Percentiles rank a stretch among this genome's conserved stretches.
phyloP scores from a whole-genome alignment of 2,113 vertebrate species.

The Rallus limicola region DNA sequence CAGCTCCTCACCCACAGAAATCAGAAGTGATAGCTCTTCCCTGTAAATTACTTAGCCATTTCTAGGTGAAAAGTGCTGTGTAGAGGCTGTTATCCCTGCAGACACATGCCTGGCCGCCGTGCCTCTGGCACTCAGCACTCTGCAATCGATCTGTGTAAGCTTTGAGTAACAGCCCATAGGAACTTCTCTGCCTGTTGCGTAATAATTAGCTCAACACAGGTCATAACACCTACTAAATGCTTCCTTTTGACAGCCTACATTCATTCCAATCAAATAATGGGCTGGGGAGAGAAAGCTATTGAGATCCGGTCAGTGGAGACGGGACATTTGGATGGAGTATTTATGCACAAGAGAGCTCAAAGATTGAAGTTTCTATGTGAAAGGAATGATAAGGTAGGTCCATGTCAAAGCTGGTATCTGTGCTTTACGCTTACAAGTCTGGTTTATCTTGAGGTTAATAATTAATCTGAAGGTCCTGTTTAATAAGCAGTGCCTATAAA shows the following conservation, averaged over 20 bases:
- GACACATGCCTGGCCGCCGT: fast-evolving
- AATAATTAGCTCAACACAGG: slow-evolving; percentile 41
- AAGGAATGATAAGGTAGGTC: slow-evolving; percentile 97
- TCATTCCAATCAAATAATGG: slow-evolving; percentile 99
- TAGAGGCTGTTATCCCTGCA: not conserved
- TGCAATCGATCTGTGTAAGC: slow-evolving; percentile 44
- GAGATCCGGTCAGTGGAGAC: slow-evolving; percentile 99
- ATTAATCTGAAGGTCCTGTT: slow-evolving; percentile 60
- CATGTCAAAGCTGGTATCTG: slow-evolving; percentile 61
- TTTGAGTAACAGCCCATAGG: slow-evolving; percentile 60
- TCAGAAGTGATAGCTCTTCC: fast-evolving
- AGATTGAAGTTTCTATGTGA: slow-evolving; percentile 99
- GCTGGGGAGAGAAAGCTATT: slow-evolving; percentile 99
- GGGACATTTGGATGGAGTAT: slow-evolving; percentile 99
- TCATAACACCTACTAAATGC: slow-evolving; percentile 66
- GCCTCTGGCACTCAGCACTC: slow-evolving; percentile 6
- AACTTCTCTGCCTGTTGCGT: slow-evolving; percentile 45
- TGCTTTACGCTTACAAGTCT: slow-evolving; percentile 63
- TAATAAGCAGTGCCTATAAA: not conserved
- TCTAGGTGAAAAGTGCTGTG: not conserved
- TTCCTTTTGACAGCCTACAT: slow-evolving; percentile 93
- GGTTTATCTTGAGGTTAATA: slow-evolving; percentile 60
- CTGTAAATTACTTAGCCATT: not conserved
- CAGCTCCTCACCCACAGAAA: not conserved
- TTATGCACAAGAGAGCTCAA: slow-evolving; percentile 99